Conservation (phyloP, 2,797 vertebrate genomes). For the Lycodopsis pacificus region DNA sequence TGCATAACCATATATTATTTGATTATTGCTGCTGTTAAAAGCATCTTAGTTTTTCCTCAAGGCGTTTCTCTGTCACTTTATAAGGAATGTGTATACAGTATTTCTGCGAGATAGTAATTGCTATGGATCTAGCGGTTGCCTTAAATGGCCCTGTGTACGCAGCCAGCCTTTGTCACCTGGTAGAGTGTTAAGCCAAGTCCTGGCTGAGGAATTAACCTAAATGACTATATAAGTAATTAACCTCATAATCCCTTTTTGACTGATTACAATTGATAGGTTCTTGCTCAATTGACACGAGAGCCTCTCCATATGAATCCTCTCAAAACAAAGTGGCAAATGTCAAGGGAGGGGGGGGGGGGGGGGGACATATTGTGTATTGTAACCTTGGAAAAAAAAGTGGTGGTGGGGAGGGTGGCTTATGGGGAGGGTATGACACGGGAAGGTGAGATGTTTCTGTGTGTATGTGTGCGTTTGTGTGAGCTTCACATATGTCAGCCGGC, state of each 20-base stretch:
- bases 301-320: constrained; percentile 58
- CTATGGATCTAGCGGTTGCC: constrained; percentile 61
- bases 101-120: constrained; percentile 59
- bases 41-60: constrained; percentile 77
- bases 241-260: constrained; percentile 80
- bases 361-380: constrained; percentile 58
- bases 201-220: constrained; percentile 72
- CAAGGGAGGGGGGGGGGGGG: background rate
- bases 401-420: constrained; percentile 51
- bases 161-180: constrained; percentile 70
- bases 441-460: constrained; percentile 65
- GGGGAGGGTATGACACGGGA: constrained; percentile 63
- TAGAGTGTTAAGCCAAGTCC: constrained; percentile 66
- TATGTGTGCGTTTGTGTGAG: constrained; percentile 43
- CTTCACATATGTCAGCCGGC: constrained; percentile 81
- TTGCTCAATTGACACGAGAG: constrained; percentile 50
- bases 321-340: constrained; percentile 61
- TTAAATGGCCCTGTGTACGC: constrained; percentile 58
- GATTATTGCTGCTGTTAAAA: constrained; percentile 85
- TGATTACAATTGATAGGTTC: constrained; percentile 77
- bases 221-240: constrained; percentile 78
- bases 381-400: constrained; percentile 64
- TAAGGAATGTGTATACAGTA: constrained; percentile 75
- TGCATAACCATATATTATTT: constrained; percentile 82
- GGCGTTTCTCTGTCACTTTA: constrained; percentile 71